Evolutionary conservation across 2,888 invertebrate species (phyloP).

Genomic region (Embidobia sp.): DNA sequence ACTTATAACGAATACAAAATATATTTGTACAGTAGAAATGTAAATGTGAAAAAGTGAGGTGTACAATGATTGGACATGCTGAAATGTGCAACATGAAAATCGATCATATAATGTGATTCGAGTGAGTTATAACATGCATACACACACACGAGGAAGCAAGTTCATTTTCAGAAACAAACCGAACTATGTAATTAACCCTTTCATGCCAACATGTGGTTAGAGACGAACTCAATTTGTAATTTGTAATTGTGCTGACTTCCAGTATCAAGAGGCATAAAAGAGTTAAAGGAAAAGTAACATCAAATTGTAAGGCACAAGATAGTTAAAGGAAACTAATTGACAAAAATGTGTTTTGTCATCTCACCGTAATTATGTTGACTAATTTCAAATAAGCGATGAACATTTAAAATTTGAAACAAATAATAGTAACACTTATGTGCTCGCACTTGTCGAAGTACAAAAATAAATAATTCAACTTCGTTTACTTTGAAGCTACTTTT

Average conservation of each 20-base stretch:
- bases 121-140: slow-evolving; percentile 33
- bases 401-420: too few species aligned
- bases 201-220: slow-evolving; percentile 9
- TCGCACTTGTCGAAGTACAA: neutral
- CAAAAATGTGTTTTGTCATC: neutral
- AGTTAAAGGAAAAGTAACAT: neutral
- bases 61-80: slow-evolving; percentile 7
- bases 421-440: too few species aligned
- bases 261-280: slow-evolving; percentile 17
- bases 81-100: slow-evolving; percentile 15
- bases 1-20: too few species aligned
- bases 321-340: neutral
- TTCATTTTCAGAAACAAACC: slow-evolving; percentile 34
- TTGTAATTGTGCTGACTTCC: too few species aligned
- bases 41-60: too few species aligned
- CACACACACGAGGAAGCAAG: slow-evolving; percentile 62
- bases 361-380: too few species aligned
- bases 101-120: slow-evolving; percentile 12
- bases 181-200: slow-evolving; percentile 21
- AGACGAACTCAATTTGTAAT: neutral
- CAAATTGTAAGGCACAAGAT: slow-evolving; percentile 1
- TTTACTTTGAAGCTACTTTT: too few species aligned
- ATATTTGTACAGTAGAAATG: too few species aligned
- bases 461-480: too few species aligned
- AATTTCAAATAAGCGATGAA: too few species aligned